Evolutionary conservation across 2,888 invertebrate genomes (phyloP).

Genomic region (Pharmacophagus antenor): DNA sequence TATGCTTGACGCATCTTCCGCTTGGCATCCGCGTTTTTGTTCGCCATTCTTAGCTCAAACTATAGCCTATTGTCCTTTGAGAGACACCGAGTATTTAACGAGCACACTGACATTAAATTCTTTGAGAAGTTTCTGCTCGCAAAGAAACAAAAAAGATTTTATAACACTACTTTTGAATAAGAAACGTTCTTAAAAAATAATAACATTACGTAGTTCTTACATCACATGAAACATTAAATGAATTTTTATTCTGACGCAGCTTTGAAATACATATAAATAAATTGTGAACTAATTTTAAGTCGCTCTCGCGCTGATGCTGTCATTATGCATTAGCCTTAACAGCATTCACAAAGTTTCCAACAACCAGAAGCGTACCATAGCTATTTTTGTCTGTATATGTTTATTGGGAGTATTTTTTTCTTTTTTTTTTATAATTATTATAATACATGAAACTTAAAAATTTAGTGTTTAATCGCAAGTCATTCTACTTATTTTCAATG

Average conservation of each 20-base stretch:
- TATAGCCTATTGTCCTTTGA: conserved; percentile 31
- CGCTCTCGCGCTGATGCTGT: neutral
- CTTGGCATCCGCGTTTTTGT: conserved; percentile 31
- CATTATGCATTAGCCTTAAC: conserved; percentile 9
- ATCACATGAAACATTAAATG: neutral
- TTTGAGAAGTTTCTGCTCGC: conserved; percentile 22
- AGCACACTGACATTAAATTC: conserved; percentile 22
- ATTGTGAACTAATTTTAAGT: conserved; percentile 12
- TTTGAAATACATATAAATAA: conserved; percentile 2
- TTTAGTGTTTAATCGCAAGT: too few species aligned
- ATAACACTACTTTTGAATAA: neutral
- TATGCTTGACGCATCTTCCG: conserved; percentile 30
- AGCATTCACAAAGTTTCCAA: neutral
- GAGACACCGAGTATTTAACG: conserved; percentile 21
- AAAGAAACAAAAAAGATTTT: conserved; percentile 16
- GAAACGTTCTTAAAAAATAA: neutral
- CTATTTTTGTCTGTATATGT: neutral
- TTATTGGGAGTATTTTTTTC: too few species aligned
- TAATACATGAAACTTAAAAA: too few species aligned
- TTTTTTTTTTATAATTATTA: too few species aligned
- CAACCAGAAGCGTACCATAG: neutral
- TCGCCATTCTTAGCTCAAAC: conserved; percentile 28
- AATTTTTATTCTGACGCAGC: conserved; percentile 4
- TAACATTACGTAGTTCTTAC: conserved; percentile 7
- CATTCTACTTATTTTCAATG: too few species aligned